Percentiles rank a stretch among this genome's conserved stretches.
phyloP scores from a whole-genome alignment of 1,140 invertebrate species.

The Saxidomus purpurata region DNA sequence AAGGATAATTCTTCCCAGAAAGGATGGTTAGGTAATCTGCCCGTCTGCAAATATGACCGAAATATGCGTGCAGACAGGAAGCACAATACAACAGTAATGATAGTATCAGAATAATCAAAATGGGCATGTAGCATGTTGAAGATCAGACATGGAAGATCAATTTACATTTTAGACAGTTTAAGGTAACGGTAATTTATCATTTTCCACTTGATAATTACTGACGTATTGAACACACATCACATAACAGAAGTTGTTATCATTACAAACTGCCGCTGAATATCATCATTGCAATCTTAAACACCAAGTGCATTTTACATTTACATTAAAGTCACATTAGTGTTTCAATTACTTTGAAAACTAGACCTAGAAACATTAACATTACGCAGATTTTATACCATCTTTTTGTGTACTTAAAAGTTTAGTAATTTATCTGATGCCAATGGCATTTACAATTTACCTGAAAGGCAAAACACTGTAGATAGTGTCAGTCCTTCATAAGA shows the following conservation, averaged over 20 bases:
- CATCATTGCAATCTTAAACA: not conserved
- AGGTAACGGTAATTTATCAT: not conserved
- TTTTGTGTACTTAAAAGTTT: no score
- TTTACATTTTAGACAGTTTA: not conserved
- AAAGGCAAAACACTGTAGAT: no score
- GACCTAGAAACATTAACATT: no score
- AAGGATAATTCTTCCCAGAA: no score
- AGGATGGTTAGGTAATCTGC: no score
- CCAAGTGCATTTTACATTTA: not conserved
- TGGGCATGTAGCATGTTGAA: not conserved
- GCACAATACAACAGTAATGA: not conserved
- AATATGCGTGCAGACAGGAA: not conserved
- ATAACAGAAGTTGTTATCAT: not conserved
- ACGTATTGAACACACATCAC: not conserved
- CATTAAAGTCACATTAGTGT: no score
- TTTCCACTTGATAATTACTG: not conserved
- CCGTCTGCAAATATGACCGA: no score
- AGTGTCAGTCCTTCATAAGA: no score
- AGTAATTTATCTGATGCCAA: no score
- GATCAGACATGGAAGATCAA: not conserved
- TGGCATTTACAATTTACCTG: no score
- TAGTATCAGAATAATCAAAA: conserved; percentile 6
- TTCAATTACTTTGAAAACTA: no score
- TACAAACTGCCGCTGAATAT: not conserved
- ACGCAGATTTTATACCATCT: no score